Conservation (phyloP, 1,140 invertebrate genomes). For the Sarcophaga peregrina region DNA sequence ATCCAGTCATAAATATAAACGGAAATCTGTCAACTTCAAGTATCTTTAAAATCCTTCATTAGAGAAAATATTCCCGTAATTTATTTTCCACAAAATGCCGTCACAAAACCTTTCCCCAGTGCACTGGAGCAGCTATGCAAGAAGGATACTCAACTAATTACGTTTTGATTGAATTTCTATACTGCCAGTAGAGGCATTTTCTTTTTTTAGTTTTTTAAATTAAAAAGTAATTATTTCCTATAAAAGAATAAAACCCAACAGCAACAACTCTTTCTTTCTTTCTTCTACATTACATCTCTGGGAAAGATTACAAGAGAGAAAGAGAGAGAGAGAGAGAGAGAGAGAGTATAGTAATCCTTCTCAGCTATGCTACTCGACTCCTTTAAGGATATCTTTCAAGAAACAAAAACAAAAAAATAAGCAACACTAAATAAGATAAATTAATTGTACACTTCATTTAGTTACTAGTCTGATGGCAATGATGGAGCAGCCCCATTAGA, state of each 20-base stretch:
- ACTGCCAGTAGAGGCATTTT: background rate
- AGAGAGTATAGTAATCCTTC: no score
- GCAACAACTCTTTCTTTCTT: no score
- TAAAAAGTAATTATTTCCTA: constrained; percentile 15
- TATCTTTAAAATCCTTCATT: no score
- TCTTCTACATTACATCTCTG: no score
- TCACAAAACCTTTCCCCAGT: no score
- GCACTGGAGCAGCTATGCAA: no score
- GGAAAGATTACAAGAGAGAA: no score
- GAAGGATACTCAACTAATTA: background rate
- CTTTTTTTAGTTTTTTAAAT: background rate
- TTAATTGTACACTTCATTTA: constrained; percentile 4
- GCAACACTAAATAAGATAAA: constrained; percentile 3
- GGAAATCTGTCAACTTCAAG: no score
- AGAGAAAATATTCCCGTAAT: no score
- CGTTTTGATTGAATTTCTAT: constrained; percentile 7
- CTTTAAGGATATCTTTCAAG: background rate
- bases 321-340: no score
- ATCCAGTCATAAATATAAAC: no score
- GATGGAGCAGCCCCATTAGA: background rate
- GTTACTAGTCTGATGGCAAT: background rate
- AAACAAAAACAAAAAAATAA: background rate
- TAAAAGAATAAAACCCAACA: background rate
- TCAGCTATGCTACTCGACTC: background rate
- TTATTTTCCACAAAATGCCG: no score